Base-by-base conservation (phyloP, 2,888 invertebrate species). In the Netelia fuscicornis region DNA sequence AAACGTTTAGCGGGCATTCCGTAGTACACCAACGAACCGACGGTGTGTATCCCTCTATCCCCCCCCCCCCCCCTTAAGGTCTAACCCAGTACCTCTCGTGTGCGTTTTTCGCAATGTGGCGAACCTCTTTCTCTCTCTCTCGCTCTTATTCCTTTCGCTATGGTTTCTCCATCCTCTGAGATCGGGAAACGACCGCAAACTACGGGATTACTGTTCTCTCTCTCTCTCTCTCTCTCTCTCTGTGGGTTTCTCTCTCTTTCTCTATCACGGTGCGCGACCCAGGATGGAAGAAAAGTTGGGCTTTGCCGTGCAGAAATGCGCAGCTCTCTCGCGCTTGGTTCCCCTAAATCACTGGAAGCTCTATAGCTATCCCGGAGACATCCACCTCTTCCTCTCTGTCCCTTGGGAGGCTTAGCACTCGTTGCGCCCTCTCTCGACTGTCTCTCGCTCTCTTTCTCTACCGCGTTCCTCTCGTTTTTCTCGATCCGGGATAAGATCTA, bases 231-330 rank as follows among this genome's bases (percentile, higher is more conserved):
- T 58, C 58, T 48, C 48, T 48, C 48, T 48, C 11, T 48, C 48
- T n/a, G 3, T n/a, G 3, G n/a, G 6, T 56, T 17, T 56, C 56
- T 48, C 54, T 79, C 62, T 70, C 68, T 62, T 62, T 52, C 70
- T 70, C 62, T 62, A 9, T 20, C 30, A 17, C 56, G 20, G 23
- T 6, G 20, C 56, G 8, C 56, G 17, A 0, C 30, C 58, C 67
- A 64, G 64, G 64, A 23, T n/a, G 82, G 56, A 81, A 82, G 78
- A 85, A 84, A 85, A 82, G 82, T 85, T 85, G 85, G 85, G 85
- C 75, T 83, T 71, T 83, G 70, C 64, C 54, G 52, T 20, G 58
- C 10, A 9, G 17, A 58, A 23, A 58, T 58, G 58, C 17, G 58
- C 17, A 54, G 54, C n/a, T 54, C 54, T 54, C 54, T 54, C 20